phyloP scores from a whole-genome alignment of 2,888 invertebrate species.

The Drepana falcataria region DNA sequence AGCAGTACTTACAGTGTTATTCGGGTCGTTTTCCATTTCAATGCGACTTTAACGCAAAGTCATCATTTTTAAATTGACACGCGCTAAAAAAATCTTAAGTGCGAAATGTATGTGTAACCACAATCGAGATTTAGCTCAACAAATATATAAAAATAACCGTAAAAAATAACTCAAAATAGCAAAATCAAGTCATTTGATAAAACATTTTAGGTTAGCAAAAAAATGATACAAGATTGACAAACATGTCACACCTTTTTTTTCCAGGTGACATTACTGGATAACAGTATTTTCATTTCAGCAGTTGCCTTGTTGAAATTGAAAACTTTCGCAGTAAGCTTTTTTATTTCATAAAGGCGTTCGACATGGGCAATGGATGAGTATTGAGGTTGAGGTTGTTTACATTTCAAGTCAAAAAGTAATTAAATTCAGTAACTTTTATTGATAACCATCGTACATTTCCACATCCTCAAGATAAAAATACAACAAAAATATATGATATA shows the following conservation, averaged over 20 bases:
- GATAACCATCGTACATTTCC: background rate
- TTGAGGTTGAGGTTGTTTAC: background rate
- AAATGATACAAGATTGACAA: slow-evolving; percentile 74
- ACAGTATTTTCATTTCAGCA: slow-evolving; percentile 72
- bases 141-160: slow-evolving; percentile 72
- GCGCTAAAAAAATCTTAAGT: slow-evolving; percentile 56
- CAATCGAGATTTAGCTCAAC: slow-evolving; percentile 72
- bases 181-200: slow-evolving; percentile 77
- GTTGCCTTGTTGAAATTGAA: slow-evolving; percentile 62
- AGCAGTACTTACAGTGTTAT: slow-evolving; percentile 68
- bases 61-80: slow-evolving; percentile 66
- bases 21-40: slow-evolving; percentile 76
- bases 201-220: slow-evolving; percentile 80
- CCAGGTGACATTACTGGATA: slow-evolving; percentile 73
- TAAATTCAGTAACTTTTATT: background rate
- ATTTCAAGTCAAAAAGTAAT: background rate
- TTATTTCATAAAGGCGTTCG: background rate
- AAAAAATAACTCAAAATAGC: slow-evolving; percentile 70
- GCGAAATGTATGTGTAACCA: slow-evolving; percentile 54
- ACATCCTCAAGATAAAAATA: background rate
- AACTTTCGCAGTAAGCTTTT: slow-evolving; percentile 33
- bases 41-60: slow-evolving; percentile 60
- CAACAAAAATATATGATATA: background rate
- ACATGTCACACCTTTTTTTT: slow-evolving; percentile 78
- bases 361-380: background rate